Conservation (phyloP, 1,140 invertebrate species). For the Cotesia chilonis region DNA sequence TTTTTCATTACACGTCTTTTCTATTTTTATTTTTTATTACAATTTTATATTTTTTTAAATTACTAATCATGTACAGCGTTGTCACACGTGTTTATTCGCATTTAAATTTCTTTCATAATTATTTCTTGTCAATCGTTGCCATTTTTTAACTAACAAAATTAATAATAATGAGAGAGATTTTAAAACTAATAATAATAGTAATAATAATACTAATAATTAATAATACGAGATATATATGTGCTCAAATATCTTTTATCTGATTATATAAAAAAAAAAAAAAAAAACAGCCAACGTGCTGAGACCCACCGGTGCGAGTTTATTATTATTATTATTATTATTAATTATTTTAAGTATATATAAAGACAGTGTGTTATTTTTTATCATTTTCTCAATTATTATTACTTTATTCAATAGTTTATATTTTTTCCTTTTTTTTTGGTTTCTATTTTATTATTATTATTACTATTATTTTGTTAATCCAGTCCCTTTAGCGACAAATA, state of each 20-base stretch:
- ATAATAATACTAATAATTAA: slow-evolving; percentile 37
- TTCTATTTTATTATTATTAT: background rate
- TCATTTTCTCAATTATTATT: background rate
- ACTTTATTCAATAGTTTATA: background rate
- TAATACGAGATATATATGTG: slow-evolving; percentile 40
- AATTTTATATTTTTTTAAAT: background rate
- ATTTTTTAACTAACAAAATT: slow-evolving; percentile 36
- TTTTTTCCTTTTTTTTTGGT: background rate
- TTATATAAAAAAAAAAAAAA: background rate
- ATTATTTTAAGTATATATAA: slow-evolving; percentile 11
- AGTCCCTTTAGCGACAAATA: no score
- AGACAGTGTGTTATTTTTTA: slow-evolving; percentile 1
- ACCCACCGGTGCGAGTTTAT: slow-evolving; percentile 25
- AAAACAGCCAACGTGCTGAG: slow-evolving; percentile 8
- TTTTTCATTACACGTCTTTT: background rate
- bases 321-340: slow-evolving; percentile 9
- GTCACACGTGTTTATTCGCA: slow-evolving; percentile 23
- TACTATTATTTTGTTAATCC: background rate
- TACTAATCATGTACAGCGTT: slow-evolving; percentile 35
- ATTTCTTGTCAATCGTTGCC: slow-evolving; percentile 54
- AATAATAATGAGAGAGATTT: slow-evolving; percentile 18
- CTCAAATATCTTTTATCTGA: background rate
- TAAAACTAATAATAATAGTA: slow-evolving; percentile 50
- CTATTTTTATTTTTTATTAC: background rate
- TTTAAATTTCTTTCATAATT: slow-evolving; percentile 12